These are phyloP conservation scores for Craterocephalus amniculus DNA, from an alignment of 2,797 vertebrate genomes.

Conservation along the genomic window DNA sequence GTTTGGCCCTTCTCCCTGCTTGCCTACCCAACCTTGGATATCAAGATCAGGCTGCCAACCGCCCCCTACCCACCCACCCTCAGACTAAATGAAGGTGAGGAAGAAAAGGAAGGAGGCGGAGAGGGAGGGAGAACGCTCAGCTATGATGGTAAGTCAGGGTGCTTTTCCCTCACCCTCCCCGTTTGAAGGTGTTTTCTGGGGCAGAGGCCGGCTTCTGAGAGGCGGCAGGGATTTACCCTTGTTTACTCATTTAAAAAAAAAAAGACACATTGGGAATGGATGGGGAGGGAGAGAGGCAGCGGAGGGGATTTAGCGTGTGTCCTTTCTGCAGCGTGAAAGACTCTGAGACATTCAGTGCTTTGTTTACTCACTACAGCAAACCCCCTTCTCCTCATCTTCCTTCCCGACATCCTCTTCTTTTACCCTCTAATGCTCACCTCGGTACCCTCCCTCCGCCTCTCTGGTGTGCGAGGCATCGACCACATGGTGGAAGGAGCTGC, in stretches of 20 bases:
- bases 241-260: slow-evolving; percentile 57
- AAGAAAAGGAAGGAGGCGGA: slow-evolving; percentile 71
- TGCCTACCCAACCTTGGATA: slow-evolving; percentile 62
- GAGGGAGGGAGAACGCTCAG: slow-evolving; percentile 63
- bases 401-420: slow-evolving; percentile 16
- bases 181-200: slow-evolving; percentile 60
- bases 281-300: slow-evolving; percentile 46
- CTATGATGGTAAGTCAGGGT: slow-evolving; percentile 72
- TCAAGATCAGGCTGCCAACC: slow-evolving; percentile 54
- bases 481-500: slow-evolving; percentile 39
- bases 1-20: slow-evolving; percentile 44
- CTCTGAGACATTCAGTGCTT: slow-evolving; percentile 53
- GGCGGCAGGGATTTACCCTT: slow-evolving; percentile 67
- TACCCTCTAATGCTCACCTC: slow-evolving; percentile 7
- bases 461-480: slow-evolving; percentile 30
- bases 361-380: slow-evolving; percentile 63
- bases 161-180: slow-evolving; percentile 39
- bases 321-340: slow-evolving; percentile 60
- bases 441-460: slow-evolving; percentile 30
- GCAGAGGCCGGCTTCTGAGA: slow-evolving; percentile 46
- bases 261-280: slow-evolving; percentile 18
- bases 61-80: slow-evolving; percentile 5
- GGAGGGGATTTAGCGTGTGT: slow-evolving; percentile 65
- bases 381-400: slow-evolving; percentile 13
- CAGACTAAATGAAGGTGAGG: slow-evolving; percentile 73